Evolutionary conservation across 2,888 invertebrate species (phyloP).

Genomic region (Meiosimyza decipiens): DNA sequence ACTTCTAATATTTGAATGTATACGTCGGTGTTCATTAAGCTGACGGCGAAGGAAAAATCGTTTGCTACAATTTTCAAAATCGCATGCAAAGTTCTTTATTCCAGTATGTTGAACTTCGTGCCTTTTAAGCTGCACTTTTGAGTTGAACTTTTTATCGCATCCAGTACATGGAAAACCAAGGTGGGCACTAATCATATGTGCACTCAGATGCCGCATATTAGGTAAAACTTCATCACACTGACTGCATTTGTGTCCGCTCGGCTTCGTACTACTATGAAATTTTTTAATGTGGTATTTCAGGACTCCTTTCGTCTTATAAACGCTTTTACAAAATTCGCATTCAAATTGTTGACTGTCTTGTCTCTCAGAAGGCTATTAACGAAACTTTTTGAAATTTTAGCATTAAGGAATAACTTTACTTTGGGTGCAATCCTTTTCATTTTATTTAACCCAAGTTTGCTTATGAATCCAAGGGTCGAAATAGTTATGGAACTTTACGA

Average conservation of each 20-base stretch:
- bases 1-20: constrained; percentile 46
- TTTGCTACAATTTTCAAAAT: constrained; percentile 56
- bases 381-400: background rate
- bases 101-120: constrained; percentile 54
- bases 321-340: constrained; percentile 34
- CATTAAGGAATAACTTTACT: background rate
- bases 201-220: constrained; percentile 32
- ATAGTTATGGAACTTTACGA: too few relatives aligned
- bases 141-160: constrained; percentile 53
- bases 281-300: constrained; percentile 49
- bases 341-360: constrained; percentile 7
- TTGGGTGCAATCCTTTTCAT: background rate
- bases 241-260: constrained; percentile 24
- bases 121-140: constrained; percentile 54
- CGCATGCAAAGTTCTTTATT: constrained; percentile 52
- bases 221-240: constrained; percentile 32
- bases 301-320: constrained; percentile 44
- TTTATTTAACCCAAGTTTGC: too few relatives aligned
- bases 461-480: too few relatives aligned
- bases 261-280: constrained; percentile 3
- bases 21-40: constrained; percentile 50
- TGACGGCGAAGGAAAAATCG: constrained; percentile 52
- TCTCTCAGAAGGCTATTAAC: background rate
- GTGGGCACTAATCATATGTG: constrained; percentile 42
- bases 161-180: constrained; percentile 50